Conservation (phyloP, 2,888 invertebrate species). For the Ctenicera cuprea region DNA sequence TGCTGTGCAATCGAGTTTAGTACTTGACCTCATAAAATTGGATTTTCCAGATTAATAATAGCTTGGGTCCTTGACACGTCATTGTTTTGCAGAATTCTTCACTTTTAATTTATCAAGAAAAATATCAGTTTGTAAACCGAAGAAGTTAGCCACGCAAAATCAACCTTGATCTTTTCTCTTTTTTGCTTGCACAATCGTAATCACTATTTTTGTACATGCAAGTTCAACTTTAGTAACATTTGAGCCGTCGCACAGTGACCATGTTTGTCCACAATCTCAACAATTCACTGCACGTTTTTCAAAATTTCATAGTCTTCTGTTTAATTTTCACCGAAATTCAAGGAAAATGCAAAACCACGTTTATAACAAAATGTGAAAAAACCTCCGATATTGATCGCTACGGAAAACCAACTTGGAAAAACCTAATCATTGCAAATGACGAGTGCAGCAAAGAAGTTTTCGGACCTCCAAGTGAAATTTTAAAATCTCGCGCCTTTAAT, state of each 20-base stretch:
- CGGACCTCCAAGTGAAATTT: conserved; percentile 32
- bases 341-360: conserved; percentile 43
- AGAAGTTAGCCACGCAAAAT: too few relatives aligned
- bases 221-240: background rate
- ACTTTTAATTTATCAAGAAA: too few relatives aligned
- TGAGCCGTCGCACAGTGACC: background rate
- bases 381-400: conserved; percentile 45
- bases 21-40: too few relatives aligned
- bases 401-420: conserved; percentile 48
- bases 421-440: conserved; percentile 46
- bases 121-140: too few relatives aligned
- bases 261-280: background rate
- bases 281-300: background rate
- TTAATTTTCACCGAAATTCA: conserved; percentile 19
- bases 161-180: too few relatives aligned
- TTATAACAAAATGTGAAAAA: conserved; percentile 52
- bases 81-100: too few relatives aligned
- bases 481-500: conserved; percentile 37
- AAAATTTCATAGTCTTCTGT: background rate
- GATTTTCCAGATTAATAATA: too few relatives aligned
- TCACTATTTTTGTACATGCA: too few relatives aligned
- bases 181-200: too few relatives aligned
- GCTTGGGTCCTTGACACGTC: too few relatives aligned
- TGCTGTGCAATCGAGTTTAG: too few relatives aligned
- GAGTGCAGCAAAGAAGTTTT: conserved; percentile 35